A percentile compares a stretch with the other conserved stretches of the same genome.
phyloP scores from a whole-genome alignment of 1,140 invertebrate genomes.

The Gyrodactylus salaris region DNA sequence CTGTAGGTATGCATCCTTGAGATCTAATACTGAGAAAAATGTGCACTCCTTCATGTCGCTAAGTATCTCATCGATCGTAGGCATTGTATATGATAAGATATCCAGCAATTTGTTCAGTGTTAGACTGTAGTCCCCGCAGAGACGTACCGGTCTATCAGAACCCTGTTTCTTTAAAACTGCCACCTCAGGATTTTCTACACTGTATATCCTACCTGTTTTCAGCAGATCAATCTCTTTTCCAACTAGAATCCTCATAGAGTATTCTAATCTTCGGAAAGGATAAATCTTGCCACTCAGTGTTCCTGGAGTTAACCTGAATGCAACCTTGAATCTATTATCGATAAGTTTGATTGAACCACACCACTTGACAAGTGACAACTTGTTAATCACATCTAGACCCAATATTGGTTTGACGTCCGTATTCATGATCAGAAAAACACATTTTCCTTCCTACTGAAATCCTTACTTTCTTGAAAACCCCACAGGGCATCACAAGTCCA shows the following conservation, averaged over 20 bases:
- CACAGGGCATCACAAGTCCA: too few relatives aligned
- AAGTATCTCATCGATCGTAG: not conserved
- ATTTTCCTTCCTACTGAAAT: too few relatives aligned
- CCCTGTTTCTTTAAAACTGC: not conserved
- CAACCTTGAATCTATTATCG: not conserved
- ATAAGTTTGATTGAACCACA: not conserved
- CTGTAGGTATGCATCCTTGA: too few relatives aligned
- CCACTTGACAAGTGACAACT: not conserved
- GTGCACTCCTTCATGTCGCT: not conserved
- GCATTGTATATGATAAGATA: not conserved
- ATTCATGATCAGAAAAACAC: too few relatives aligned
- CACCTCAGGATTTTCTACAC: not conserved
- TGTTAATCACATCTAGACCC: not conserved
- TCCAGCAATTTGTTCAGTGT: not conserved
- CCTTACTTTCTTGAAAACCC: too few relatives aligned
- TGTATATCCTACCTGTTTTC: not conserved
- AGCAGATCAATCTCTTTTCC: not conserved
- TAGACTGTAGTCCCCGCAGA: not conserved
- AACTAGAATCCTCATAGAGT: not conserved
- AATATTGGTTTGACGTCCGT: not conserved
- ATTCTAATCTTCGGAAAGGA: not conserved
- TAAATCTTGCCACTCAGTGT: not conserved
- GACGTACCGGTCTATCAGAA: not conserved
- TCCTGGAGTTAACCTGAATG: not conserved
- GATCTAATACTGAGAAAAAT: too few relatives aligned